Conservation (phyloP, 2,797 vertebrate genomes). For the Anableps anableps region DNA sequence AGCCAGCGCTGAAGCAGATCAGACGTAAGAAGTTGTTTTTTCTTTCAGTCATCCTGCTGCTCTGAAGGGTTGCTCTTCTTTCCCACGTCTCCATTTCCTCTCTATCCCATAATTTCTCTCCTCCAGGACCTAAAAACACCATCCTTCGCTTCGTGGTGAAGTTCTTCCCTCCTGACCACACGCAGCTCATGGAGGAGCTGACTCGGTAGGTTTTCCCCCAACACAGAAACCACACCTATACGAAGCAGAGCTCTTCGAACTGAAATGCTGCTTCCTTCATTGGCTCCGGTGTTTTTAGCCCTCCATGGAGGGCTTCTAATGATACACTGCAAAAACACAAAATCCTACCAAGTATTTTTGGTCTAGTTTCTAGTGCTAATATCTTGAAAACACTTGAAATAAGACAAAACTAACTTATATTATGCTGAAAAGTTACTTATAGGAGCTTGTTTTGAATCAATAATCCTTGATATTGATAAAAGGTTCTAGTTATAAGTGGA, state of each 20-base stretch:
- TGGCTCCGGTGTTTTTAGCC: slow-evolving; percentile 7
- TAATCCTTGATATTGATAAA: no score
- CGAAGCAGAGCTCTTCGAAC: slow-evolving; percentile 9
- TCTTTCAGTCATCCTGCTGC: not conserved
- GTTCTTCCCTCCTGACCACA: slow-evolving; percentile 96
- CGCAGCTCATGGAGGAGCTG: slow-evolving; percentile 94
- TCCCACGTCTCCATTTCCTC: not conserved
- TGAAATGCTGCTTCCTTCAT: slow-evolving; percentile 19
- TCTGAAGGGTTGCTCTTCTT: not conserved
- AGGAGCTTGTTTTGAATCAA: no score
- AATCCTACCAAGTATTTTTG: no score
- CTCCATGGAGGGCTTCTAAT: slow-evolving; percentile 11
- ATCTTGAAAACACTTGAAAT: no score
- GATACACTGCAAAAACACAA: no score
- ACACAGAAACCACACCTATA: slow-evolving; percentile 29
- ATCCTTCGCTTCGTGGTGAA: slow-evolving; percentile 97
- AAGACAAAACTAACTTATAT: no score
- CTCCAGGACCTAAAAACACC: slow-evolving; percentile 92
- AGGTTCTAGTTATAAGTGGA: no score
- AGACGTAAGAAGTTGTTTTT: slow-evolving; percentile 85
- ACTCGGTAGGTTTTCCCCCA: slow-evolving; percentile 86
- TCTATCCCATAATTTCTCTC: slow-evolving; percentile 18
- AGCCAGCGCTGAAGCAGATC: slow-evolving; percentile 91
- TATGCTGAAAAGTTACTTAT: no score
- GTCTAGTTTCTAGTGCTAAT: no score